Conservation (phyloP, 2,113 vertebrate species). For the Bubo scandiacus region DNA sequence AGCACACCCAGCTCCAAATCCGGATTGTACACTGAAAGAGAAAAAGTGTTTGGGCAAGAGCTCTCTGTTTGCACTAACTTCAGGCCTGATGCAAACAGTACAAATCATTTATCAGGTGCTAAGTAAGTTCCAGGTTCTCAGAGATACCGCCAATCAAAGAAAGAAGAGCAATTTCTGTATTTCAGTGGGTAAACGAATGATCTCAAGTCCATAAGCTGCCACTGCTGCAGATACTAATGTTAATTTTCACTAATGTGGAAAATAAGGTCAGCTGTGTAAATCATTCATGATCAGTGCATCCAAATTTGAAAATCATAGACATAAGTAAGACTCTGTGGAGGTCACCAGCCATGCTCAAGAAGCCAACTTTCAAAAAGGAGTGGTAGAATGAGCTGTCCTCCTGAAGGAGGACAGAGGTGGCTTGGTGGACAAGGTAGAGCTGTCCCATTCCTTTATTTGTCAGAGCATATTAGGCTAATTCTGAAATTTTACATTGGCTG, state of each 20-base stretch:
- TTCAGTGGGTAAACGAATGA: neutral
- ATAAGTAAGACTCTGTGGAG: neutral
- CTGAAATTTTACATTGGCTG: neutral
- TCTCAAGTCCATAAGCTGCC: neutral
- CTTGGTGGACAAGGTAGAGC: neutral
- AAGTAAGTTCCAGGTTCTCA: neutral
- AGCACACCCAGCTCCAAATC: neutral
- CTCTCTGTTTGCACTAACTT: neutral
- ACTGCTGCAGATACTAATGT: neutral
- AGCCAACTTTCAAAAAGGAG: neutral
- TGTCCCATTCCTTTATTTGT: neutral
- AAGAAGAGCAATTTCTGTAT: neutral
- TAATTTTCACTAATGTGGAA: neutral
- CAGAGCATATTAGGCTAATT: neutral
- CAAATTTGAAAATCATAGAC: neutral
- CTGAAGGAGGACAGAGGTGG: neutral
- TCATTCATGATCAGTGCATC: neutral
- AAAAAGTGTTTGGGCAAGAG: neutral
- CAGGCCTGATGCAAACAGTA: neutral
- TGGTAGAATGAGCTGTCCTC: neutral
- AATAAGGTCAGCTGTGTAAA: neutral
- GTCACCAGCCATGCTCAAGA: neutral
- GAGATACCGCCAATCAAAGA: neutral
- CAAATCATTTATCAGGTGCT: neutral
- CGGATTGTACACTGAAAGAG: rapidly evolving